Evolutionary conservation across 2,888 invertebrate genomes (phyloP).

Genomic region (Conistra vaccinii): DNA sequence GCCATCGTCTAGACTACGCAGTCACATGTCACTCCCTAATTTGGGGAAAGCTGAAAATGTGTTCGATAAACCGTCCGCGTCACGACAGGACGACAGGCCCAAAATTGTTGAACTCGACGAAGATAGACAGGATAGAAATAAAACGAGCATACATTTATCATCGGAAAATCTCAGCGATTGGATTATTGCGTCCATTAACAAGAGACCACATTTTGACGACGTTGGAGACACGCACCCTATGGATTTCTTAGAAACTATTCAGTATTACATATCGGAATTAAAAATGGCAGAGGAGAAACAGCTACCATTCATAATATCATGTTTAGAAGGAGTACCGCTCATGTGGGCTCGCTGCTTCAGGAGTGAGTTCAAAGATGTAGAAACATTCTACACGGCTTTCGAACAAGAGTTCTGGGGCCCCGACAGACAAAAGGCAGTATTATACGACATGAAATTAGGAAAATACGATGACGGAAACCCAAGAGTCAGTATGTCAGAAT

Average conservation of each 20-base stretch:
- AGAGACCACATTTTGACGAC: constrained; percentile 87
- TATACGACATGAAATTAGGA: constrained; percentile 87
- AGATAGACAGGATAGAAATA: constrained; percentile 74
- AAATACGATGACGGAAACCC: constrained; percentile 84
- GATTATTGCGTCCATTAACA: constrained; percentile 84
- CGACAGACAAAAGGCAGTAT: constrained; percentile 85
- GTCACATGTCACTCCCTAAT: constrained; percentile 88
- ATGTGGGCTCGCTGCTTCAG: constrained; percentile 88
- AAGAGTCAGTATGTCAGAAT: constrained; percentile 86
- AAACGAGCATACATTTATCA: constrained; percentile 77
- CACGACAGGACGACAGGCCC: constrained; percentile 74
- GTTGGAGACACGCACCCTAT: constrained; percentile 85
- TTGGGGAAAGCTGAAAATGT: constrained; percentile 82
- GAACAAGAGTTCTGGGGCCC: constrained; percentile 88
- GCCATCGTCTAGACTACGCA: constrained; percentile 86
- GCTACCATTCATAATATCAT: constrained; percentile 85
- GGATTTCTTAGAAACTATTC: constrained; percentile 86
- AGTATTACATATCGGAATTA: constrained; percentile 85
- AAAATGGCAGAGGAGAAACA: constrained; percentile 84
- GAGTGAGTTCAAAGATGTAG: constrained; percentile 82
- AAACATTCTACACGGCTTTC: constrained; percentile 83
- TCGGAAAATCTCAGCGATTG: constrained; percentile 84
- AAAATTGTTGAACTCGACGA: constrained; percentile 86
- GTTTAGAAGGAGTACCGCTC: constrained; percentile 85
- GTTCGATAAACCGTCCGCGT: constrained; percentile 77